These are phyloP conservation scores for Amblyjoppa fuscipennis DNA, from an alignment of 2,888 invertebrate genomes.

Conservation along the genomic window DNA sequence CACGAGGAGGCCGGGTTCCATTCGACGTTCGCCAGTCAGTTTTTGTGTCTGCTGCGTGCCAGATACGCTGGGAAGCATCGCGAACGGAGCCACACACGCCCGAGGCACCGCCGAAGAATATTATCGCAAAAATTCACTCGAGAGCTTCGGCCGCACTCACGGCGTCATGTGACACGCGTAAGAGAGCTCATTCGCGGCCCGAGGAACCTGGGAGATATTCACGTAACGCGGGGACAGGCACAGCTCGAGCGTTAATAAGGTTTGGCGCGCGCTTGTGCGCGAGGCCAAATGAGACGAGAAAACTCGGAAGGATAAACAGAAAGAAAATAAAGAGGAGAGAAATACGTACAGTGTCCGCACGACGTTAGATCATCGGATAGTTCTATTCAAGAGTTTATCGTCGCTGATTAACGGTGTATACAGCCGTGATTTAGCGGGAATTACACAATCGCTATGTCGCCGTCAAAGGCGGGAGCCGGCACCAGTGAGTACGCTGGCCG, in stretches of 20 bases:
- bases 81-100: slow-evolving; percentile 14
- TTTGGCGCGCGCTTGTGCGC: slow-evolving; percentile 16
- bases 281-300: slow-evolving; percentile 6
- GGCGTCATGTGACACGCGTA: slow-evolving; percentile 24
- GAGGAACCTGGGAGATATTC: background rate
- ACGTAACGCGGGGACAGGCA: slow-evolving; percentile 11
- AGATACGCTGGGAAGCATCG: slow-evolving; percentile 68
- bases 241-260: background rate
- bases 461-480: slow-evolving; percentile 50
- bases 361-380: background rate
- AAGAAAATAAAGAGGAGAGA: background rate
- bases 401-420: background rate
- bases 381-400: background rate
- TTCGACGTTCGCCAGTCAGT: slow-evolving; percentile 77
- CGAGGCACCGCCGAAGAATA: background rate
- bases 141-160: slow-evolving; percentile 23
- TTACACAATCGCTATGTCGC: slow-evolving; percentile 61
- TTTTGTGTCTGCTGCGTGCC: slow-evolving; percentile 77
- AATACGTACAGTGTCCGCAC: slow-evolving; percentile 9
- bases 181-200: slow-evolving; percentile 7
- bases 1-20: slow-evolving; percentile 71
- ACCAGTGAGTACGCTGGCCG: slow-evolving; percentile 54
- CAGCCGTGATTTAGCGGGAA: background rate
- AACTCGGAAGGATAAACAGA: background rate
- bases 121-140: slow-evolving; percentile 13